These are phyloP conservation scores for Acanthococcus lagerstroemiae DNA, from an alignment of 2,888 invertebrate genomes.

Conservation along the genomic window DNA sequence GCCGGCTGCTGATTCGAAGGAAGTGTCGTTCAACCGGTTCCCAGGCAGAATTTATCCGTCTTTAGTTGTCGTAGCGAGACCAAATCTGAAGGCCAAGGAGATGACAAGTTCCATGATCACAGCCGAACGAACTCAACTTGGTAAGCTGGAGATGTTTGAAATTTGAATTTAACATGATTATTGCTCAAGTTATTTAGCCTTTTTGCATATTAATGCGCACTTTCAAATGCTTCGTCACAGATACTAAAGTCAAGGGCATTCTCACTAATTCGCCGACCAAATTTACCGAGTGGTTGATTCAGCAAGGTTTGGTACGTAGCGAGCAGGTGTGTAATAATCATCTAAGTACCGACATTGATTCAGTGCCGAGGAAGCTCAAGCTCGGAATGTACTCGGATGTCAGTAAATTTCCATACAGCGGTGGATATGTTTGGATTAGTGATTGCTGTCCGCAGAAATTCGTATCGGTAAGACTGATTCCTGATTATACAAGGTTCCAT, in stretches of 20 bases:
- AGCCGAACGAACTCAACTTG: slow-evolving; percentile 43
- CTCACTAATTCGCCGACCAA: slow-evolving; percentile 71
- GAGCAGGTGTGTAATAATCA: slow-evolving; percentile 69
- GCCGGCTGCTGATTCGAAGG: slow-evolving; percentile 58
- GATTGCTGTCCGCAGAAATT: slow-evolving; percentile 76
- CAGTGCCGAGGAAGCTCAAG: slow-evolving; percentile 53
- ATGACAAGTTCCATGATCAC: slow-evolving; percentile 40
- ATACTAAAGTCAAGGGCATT: slow-evolving; percentile 71
- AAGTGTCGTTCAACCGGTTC: slow-evolving; percentile 66
- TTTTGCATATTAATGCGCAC: too few species aligned
- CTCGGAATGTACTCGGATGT: slow-evolving; percentile 79
- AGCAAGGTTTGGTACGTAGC: slow-evolving; percentile 67
- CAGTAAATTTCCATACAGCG: slow-evolving; percentile 73
- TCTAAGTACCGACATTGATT: slow-evolving; percentile 37
- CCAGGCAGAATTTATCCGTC: slow-evolving; percentile 75
- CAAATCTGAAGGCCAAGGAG: slow-evolving; percentile 58
- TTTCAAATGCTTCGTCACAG: slow-evolving; percentile 40
- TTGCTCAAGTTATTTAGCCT: neutral
- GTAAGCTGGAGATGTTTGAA: too few species aligned
- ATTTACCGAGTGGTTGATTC: slow-evolving; percentile 83
- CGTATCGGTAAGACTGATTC: slow-evolving; percentile 56
- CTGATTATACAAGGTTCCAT: too few species aligned
- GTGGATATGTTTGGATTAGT: slow-evolving; percentile 85
- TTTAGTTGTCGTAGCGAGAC: slow-evolving; percentile 70
- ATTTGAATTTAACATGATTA: neutral